Percentiles rank a stretch among this genome's conserved stretches.
Conservation (phyloP, 2,888 invertebrate genomes). For the Drosophila histrio region DNA sequence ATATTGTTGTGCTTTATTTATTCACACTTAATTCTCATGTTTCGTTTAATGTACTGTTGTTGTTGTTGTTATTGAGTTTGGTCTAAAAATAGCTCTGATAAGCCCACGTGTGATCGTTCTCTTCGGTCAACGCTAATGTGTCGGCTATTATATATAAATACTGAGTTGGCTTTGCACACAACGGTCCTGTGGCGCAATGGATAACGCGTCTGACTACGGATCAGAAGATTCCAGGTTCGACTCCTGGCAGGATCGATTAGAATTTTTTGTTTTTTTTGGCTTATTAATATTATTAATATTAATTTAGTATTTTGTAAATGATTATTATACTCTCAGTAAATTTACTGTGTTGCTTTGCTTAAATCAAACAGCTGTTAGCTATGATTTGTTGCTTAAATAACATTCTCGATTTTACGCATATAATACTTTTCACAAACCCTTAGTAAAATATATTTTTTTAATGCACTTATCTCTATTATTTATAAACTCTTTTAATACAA, state of each 20-base stretch:
- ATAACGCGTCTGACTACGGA: conserved; percentile 84
- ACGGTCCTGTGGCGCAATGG: conserved; percentile 83
- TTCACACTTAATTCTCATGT: conserved; percentile 39
- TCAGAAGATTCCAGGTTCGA: conserved; percentile 84
- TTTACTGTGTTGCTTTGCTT: no score
- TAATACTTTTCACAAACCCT: no score
- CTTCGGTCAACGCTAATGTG: neutral
- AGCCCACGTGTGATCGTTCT: conserved; percentile 30
- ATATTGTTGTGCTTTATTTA: conserved; percentile 35
- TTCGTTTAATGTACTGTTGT: conserved; percentile 23
- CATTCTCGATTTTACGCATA: no score
- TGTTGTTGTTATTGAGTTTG: conserved; percentile 8
- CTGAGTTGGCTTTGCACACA: accelerated
- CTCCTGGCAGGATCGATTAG: conserved; percentile 82
- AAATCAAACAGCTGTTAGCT: no score
- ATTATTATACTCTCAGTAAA: no score
- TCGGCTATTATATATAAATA: conserved; percentile 1
- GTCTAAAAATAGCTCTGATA: conserved; percentile 49
- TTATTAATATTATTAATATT: no score
- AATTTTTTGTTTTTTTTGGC: conserved; percentile 12
- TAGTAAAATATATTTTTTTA: no score
- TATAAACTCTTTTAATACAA: no score
- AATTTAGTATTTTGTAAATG: no score
- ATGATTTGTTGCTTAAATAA: no score
- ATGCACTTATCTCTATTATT: no score